phyloP scores from a whole-genome alignment of 2,797 vertebrate genomes.

The Trichosurus vulpecula region DNA sequence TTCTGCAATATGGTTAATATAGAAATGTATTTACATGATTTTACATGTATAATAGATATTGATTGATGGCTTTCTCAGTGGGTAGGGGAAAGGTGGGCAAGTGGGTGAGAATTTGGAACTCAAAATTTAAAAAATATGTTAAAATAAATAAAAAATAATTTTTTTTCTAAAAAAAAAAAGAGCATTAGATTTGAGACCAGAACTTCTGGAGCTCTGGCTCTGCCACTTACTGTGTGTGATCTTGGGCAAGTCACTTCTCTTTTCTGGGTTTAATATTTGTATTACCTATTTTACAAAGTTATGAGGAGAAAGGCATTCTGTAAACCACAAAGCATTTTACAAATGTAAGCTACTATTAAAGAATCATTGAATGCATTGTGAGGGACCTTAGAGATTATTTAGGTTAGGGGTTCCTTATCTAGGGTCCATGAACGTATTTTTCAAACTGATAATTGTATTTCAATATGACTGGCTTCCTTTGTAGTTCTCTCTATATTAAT shows the following conservation, averaged over 20 bases:
- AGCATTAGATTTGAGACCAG: neutral
- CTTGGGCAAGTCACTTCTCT: neutral
- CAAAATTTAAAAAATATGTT: neutral
- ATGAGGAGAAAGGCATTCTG: neutral
- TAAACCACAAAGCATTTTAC: neutral
- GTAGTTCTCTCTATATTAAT: neutral
- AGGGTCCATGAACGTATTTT: neutral
- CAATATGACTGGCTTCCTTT: neutral
- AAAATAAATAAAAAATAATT: neutral
- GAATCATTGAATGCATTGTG: neutral
- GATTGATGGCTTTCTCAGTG: neutral
- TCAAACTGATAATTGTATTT: neutral
- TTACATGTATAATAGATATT: neutral
- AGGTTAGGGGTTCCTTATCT: neutral
- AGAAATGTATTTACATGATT: neutral
- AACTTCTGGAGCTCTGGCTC: neutral
- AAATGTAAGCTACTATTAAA: neutral
- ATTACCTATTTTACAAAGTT: neutral
- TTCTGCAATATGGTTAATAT: neutral
- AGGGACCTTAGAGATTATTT: neutral
- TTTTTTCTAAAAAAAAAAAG: neutral
- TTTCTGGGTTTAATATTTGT: neutral
- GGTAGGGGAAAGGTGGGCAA: neutral
- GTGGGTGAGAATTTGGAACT: neutral
- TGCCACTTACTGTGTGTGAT: neutral